Percentiles rank a stretch among this genome's conserved stretches.
Evolutionary conservation across 64 coral and sea anemone species (phyloP).

Genomic region (Platygyra sinensis): DNA sequence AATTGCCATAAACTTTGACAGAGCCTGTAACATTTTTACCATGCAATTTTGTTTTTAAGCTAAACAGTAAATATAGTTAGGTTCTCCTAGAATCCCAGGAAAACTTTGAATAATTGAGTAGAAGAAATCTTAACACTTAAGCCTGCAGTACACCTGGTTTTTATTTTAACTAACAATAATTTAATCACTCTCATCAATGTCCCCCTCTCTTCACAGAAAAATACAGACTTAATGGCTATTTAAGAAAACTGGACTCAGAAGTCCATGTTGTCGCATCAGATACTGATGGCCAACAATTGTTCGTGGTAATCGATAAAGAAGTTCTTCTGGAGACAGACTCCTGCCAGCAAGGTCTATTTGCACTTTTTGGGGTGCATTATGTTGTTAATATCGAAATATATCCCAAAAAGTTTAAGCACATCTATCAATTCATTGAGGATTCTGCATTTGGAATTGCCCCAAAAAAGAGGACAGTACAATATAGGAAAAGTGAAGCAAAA

Average conservation of each 20-base stretch:
- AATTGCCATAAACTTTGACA: no score
- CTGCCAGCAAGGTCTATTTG: not conserved
- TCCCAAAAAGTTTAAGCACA: not conserved
- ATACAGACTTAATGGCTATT: no score
- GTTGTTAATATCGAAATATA: constrained; percentile 2
- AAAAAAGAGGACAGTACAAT: constrained; percentile 8
- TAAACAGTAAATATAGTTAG: no score
- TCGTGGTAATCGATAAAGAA: not conserved
- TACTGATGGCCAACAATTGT: not conserved
- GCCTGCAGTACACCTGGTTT: no score
- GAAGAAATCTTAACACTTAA: no score
- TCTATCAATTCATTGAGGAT: constrained; percentile 30
- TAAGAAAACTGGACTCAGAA: not conserved
- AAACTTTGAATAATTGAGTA: no score
- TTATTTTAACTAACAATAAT: no score
- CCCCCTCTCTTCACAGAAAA: no score
- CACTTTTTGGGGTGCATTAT: not conserved
- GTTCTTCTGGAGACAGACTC: not conserved
- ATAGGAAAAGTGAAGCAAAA: not conserved
- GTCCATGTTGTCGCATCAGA: not conserved
- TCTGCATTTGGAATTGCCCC: constrained; percentile 8
- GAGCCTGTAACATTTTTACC: no score
- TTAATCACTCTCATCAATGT: no score
- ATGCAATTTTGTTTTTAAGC: no score
- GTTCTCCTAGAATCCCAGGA: no score